These are phyloP conservation scores for Lathronympha strigana DNA, from an alignment of 2,888 invertebrate genomes.

Conservation along the genomic window DNA sequence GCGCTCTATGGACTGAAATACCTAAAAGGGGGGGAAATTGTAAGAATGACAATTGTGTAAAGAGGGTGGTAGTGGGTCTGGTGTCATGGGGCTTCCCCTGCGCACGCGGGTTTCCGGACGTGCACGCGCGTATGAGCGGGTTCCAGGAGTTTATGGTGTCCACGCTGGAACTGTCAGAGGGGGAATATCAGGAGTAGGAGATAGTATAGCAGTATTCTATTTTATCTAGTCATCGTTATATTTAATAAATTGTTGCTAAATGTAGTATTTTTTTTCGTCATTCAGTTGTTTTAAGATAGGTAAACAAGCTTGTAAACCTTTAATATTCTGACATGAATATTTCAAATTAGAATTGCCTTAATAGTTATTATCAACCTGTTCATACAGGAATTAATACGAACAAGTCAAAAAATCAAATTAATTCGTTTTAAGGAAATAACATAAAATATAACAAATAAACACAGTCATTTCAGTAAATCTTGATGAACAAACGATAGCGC, in stretches of 20 bases:
- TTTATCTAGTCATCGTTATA: background rate
- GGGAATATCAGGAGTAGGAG: background rate
- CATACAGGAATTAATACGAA: too few species aligned
- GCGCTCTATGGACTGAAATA: conserved; percentile 51
- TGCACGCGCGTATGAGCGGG: conserved; percentile 53
- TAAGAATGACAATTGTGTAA: conserved; percentile 4
- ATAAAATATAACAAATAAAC: too few species aligned
- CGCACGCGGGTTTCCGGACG: conserved; percentile 62
- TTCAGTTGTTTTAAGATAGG: too few species aligned
- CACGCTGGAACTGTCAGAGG: background rate
- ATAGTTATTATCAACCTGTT: too few species aligned
- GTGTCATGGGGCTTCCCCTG: conserved; percentile 69
- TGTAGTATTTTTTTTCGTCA: background rate
- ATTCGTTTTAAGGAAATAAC: too few species aligned
- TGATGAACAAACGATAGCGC: too few species aligned
- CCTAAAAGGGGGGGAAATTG: background rate
- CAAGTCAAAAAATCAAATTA: too few species aligned
- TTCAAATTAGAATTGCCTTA: too few species aligned
- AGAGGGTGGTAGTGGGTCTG: conserved; percentile 54
- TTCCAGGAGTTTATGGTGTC: conserved; percentile 26
- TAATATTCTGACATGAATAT: too few species aligned
- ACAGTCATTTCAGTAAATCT: too few species aligned
- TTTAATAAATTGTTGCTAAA: background rate
- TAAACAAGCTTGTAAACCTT: too few species aligned
- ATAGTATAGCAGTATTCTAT: too few species aligned